Evolutionary conservation across 2,888 invertebrate species (phyloP).

Genomic region (Entomobrya proxima): DNA sequence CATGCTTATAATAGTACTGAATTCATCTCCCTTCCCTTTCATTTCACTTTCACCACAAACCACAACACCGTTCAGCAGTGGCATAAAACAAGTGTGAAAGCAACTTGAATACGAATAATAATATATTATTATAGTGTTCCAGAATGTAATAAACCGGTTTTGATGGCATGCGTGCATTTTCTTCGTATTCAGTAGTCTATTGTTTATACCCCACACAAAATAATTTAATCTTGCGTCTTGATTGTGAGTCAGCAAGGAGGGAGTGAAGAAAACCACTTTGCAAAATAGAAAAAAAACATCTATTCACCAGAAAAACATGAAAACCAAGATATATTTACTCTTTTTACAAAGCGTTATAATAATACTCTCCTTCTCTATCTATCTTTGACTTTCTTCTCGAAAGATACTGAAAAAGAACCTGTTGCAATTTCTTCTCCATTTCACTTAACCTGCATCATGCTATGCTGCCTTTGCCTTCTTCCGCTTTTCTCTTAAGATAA

Average conservation of each 20-base stretch:
- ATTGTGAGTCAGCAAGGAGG: not conserved
- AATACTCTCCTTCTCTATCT: not conserved
- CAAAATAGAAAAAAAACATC: not conserved
- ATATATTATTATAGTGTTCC: not conserved
- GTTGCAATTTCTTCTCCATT: not conserved
- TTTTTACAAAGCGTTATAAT: too few relatives aligned
- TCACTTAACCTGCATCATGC: not conserved
- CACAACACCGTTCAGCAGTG: too few relatives aligned
- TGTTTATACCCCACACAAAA: too few relatives aligned
- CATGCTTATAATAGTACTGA: not conserved
- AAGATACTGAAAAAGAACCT: not conserved
- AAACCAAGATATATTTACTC: not conserved
- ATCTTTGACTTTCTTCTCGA: not conserved
- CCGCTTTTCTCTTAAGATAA: not conserved
- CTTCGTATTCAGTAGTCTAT: not conserved
- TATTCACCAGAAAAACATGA: not conserved
- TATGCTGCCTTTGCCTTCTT: not conserved
- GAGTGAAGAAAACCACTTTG: not conserved
- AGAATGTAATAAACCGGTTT: slow-evolving; percentile 22
- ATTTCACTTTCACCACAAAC: not conserved
- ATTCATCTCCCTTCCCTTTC: not conserved
- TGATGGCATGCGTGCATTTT: not conserved
- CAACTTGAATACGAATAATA: not conserved
- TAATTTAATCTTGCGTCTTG: not conserved
- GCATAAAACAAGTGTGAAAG: not conserved